Evolutionary conservation across 53 echinoderm and acorn worm species (phyloP), one percentile per base, ranked within the genome.

Genomic region (Stichopus horrens): DNA sequence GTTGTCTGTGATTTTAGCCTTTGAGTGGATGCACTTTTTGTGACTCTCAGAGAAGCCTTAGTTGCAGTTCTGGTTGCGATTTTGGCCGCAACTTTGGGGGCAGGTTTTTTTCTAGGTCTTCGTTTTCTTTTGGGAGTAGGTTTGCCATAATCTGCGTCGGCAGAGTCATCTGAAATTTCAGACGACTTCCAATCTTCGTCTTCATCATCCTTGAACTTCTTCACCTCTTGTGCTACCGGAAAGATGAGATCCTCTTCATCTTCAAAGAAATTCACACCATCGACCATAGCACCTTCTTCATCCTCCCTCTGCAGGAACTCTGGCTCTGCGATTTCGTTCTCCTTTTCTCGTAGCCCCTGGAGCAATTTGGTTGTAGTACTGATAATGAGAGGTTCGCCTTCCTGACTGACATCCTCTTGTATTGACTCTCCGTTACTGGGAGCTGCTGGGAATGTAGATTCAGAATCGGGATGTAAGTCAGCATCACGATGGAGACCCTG

Each of bases 321-420:
- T 4, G 22, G 5, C 52, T 67, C 85, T 59, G 63, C 85, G 4
- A 5, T 5, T 5, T 65, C 66, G 60, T 53, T 19, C 0, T 11
- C 52, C 67, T 85, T 51, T 0, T 52, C 67, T 9, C 18, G 60
- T 59, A 85, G 66, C 22, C 85, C 67, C 52, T 85, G 85, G 5
- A 85, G 68, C 13, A 85, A 67, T 52, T 67, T 63, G 21, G 85
- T 85, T 8, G 85, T 85, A 85, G 85, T 85, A 65, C 63, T 85
- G 85, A 85, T 85, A 7, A 85, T 52, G 85, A 7, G 16, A 9
- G 85, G 67, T 58, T 23, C 65, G 11, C 9, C 65, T 18, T 85
- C 65, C 67, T 85, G 58, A 23, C 13, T 67, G 18, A 7, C 85
- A 85, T 85, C 52, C 8, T 22, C 21, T 7, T 20, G 11, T 7